A percentile compares a stretch with the other conserved stretches of the same genome.
Evolutionary conservation across 92 coral and sea anemone species (phyloP).

Genomic region (Nematostella vectensis): DNA sequence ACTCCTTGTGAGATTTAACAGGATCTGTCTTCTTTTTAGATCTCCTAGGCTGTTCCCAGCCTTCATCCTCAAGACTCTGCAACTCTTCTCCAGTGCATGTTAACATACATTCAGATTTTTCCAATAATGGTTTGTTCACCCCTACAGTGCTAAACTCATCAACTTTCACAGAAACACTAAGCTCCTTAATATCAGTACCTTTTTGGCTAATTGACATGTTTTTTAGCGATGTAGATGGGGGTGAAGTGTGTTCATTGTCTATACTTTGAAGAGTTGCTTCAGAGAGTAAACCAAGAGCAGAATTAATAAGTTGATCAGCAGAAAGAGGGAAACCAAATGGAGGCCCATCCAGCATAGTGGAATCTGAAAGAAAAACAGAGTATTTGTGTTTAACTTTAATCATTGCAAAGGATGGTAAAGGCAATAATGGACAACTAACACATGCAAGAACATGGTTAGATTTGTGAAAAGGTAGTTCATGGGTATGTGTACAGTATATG

Average conservation of each 20-base stretch:
- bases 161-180: background rate
- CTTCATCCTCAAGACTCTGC: slow-evolving; percentile 35
- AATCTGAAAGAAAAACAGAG: slow-evolving; percentile 24
- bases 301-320: slow-evolving; percentile 69
- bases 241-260: slow-evolving; percentile 1
- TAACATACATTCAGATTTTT: no score
- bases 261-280: background rate
- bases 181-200: no score
- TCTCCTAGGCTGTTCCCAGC: slow-evolving; percentile 71
- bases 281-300: slow-evolving; percentile 60
- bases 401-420: no score
- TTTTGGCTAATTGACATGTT: slow-evolving; percentile 11
- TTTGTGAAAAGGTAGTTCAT: no score
- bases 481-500: no score
- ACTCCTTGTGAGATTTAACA: slow-evolving; percentile 8
- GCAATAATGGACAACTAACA: no score
- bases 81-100: background rate
- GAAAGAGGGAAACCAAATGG: slow-evolving; percentile 90
- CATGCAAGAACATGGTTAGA: no score
- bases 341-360: slow-evolving; percentile 35
- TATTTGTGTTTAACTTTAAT: background rate
- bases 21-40: slow-evolving; percentile 58
- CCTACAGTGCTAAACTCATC: slow-evolving; percentile 13
- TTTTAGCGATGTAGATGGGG: slow-evolving; percentile 20
- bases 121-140: slow-evolving; percentile 38